Base-by-base conservation (phyloP, 2,888 invertebrate genomes). In the Unio delphinus region DNA sequence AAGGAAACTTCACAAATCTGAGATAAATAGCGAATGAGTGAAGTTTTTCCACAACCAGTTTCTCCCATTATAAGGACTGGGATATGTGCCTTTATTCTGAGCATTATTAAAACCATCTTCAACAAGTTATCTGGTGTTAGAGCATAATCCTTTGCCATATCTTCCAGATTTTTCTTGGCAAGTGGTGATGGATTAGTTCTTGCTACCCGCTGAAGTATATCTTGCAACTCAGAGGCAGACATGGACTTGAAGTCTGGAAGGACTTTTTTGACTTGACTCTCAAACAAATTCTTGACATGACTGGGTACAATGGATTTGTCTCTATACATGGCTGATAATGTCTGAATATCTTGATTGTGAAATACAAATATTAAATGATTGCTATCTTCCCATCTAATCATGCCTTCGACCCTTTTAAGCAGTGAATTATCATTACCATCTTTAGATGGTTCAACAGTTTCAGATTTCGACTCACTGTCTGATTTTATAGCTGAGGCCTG, bases 11-110 rank as follows among this genome's bases (percentile, higher is more conserved):
- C 81, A 70, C 78, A 79, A 18, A 80, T 70, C 23, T 60, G 61
- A 4, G 83, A 76, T 4, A 83, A 73, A 65, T 77, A 83, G 26
- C 76, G 68, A 20, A 84, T 75, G 0, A 84, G 73, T 15, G 82
- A 82, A 20, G 84, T 84, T 72, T 84, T 84, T 17, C 84, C 84
- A 77, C 84, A 84, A 3, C 84, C 84, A 4, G 84, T 84, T 70
- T 84, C 84, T 20, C 84, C 83, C 84, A 84, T 84, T 4, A 84
- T 74, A 15, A 84, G 63, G 4, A 84, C 79, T 55, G 84, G 84
- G 4, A 83, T 72, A 55, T 69, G 61, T 28, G 80, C 76, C 64
- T 77, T 78, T 2, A 82, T 66, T 54, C 83, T 67, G 20, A 83
- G 61, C 28, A 74, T 69, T 8, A 83, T 79, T 17, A 83, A 61